Conservation (phyloP, 2,888 invertebrate species). For the Bombylius major region DNA sequence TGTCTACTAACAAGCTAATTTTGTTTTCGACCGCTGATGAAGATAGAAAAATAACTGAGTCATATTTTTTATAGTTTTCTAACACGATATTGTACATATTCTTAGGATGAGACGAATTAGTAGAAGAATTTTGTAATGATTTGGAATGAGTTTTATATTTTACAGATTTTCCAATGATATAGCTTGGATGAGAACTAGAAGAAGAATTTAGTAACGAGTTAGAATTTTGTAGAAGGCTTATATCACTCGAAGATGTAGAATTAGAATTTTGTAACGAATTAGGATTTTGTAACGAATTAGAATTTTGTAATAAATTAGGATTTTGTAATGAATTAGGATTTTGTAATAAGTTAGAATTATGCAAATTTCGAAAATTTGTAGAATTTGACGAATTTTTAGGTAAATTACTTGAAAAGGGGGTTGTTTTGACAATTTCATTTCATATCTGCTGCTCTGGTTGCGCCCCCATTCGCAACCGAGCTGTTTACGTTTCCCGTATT, state of each 20-base stretch:
- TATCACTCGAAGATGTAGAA: not conserved
- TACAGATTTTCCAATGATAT: too few species aligned
- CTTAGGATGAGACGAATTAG: accelerated
- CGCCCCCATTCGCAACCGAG: too few species aligned
- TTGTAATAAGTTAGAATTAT: not conserved
- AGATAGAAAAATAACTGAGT: accelerated
- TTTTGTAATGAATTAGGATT: not conserved
- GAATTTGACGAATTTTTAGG: not conserved
- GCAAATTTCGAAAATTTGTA: too few species aligned
- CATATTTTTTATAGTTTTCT: too few species aligned
- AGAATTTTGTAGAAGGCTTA: not conserved
- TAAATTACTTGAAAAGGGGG: too few species aligned
- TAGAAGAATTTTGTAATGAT: accelerated
- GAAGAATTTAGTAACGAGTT: not conserved
- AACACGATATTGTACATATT: too few species aligned
- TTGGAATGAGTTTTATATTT: too few species aligned
- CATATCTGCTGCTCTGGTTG: too few species aligned
- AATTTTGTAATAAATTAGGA: not conserved
- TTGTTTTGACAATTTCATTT: too few species aligned
- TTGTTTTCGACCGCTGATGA: accelerated
- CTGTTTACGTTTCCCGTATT: too few species aligned
- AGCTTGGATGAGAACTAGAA: too few species aligned
- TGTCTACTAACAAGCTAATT: too few species aligned
- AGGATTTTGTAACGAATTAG: not conserved
- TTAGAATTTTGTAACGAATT: not conserved